Base-by-base conservation (phyloP, 2,888 invertebrate species). In the Orgyia antiqua region DNA sequence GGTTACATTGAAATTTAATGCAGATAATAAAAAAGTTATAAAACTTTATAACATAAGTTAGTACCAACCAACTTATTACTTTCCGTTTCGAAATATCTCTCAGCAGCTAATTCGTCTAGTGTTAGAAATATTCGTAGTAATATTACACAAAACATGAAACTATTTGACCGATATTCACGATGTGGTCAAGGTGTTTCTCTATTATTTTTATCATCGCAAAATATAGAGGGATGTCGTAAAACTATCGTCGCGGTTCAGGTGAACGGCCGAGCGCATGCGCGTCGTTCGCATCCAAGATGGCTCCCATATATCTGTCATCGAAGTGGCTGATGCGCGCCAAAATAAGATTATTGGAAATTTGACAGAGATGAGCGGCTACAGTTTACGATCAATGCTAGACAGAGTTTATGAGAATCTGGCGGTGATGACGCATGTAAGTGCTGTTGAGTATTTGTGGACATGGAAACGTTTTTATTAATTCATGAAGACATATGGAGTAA, bases 311-410 rank as follows among this genome's bases (percentile, higher is more conserved):
- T 86, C 84, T 64, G 60, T 86, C 84, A 75, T 71, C 84, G 70
- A 51, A 33, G 60, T 64, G 69, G 75, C 78, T 84, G 80, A 83
- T 80, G 82, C 80, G 77, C 83, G 83, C 84, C 84, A 84, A 83
- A 86, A 84, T 86, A 84, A 84, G 79, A 78, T 82, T 77, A 77
- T 76, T 70, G 79, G 79, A 79, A 77, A 79, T 78, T 82, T 79
- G 82, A 83, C 82, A 77, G 75, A 73, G 67, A 69, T 64, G 73
- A 72, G 68, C 59, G 60, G 57, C 58, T 58, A 55, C 63, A 61
- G 65, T 78, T 78, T 79, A 79, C 79, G 79, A 78, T 69, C 68
- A 51, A 51, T 51, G 54, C 67, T 72, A 70, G 71, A 69, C 69
- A 54, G 62, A 45, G 42, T 68, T 64, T 63, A 65, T 66, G 59